phyloP scores from a whole-genome alignment of 2,888 invertebrate genomes.

The Portevinia maculata region DNA sequence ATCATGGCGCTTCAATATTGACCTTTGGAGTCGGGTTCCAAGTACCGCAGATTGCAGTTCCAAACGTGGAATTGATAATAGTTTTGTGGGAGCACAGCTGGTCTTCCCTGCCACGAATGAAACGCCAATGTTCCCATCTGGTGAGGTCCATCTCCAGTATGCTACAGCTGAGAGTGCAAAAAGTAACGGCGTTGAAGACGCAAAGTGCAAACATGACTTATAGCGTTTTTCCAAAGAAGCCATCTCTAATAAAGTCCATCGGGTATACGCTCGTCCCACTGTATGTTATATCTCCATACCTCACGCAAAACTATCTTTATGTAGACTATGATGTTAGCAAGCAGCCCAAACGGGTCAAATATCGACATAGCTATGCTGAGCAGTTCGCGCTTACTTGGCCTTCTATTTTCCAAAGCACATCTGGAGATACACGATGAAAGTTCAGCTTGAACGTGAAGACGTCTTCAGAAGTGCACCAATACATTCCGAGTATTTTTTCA shows the following conservation, averaged over 20 bases:
- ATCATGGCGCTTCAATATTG: neutral
- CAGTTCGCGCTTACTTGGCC: conserved; percentile 8
- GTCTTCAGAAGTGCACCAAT: conserved; percentile 7
- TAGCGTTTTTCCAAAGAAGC: conserved; percentile 11
- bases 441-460: conserved; percentile 6
- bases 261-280: conserved; percentile 24
- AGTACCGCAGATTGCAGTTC: conserved; percentile 50
- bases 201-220: conserved; percentile 13
- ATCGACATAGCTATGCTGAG: conserved; percentile 21
- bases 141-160: conserved; percentile 41
- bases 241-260: conserved; percentile 24
- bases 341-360: conserved; percentile 26
- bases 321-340: neutral
- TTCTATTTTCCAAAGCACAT: neutral
- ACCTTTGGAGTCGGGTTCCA: conserved; percentile 24
- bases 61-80: conserved; percentile 24
- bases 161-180: conserved; percentile 56
- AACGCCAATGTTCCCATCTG: conserved; percentile 35
- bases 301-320: conserved; percentile 29
- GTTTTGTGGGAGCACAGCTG: conserved; percentile 43
- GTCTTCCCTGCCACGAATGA: conserved; percentile 59
- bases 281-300: conserved; percentile 16
- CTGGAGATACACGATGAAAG: neutral
- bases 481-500: conserved; percentile 3
- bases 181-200: conserved; percentile 35